Conservation (phyloP, 2,888 invertebrate genomes). For the Calameuta pallipes region DNA sequence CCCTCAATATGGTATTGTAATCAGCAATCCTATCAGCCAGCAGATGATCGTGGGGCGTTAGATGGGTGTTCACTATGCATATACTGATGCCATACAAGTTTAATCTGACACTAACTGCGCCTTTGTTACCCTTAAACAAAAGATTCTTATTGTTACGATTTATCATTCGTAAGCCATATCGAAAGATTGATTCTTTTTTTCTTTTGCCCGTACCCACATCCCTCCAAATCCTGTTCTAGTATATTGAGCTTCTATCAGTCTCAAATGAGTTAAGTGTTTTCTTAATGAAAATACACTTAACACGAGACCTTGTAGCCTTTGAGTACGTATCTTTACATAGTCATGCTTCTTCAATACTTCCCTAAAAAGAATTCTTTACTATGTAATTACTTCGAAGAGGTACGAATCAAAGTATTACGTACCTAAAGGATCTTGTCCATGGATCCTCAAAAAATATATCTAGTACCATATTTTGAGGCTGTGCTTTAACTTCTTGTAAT, state of each 20-base stretch:
- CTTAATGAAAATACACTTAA: conserved; percentile 82
- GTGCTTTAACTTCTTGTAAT: conserved; percentile 90
- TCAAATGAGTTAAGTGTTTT: conserved; percentile 82
- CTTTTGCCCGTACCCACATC: conserved; percentile 80
- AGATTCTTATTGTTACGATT: not conserved
- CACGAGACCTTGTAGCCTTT: conserved; percentile 86
- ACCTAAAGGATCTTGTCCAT: conserved; percentile 80
- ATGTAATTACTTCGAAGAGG: not conserved
- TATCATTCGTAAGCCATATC: conserved; percentile 11
- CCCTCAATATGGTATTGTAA: conserved; percentile 86
- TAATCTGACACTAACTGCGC: conserved; percentile 89
- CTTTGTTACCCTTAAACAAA: conserved; percentile 89
- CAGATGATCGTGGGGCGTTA: conserved; percentile 90
- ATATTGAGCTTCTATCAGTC: conserved; percentile 87
- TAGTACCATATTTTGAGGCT: conserved; percentile 85
- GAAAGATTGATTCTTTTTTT: not conserved
- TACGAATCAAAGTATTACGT: conserved; percentile 18
- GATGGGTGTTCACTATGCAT: conserved; percentile 89
- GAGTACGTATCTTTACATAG: conserved; percentile 83
- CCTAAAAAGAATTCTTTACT: conserved; percentile 61
- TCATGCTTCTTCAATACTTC: conserved; percentile 76
- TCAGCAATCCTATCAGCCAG: conserved; percentile 88
- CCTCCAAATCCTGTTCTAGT: conserved; percentile 93
- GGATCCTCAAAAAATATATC: conserved; percentile 86
- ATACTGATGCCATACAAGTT: conserved; percentile 89